These are phyloP conservation scores for Athrips mouffetella DNA, from an alignment of 2,888 invertebrate genomes.

Conservation along the genomic window DNA sequence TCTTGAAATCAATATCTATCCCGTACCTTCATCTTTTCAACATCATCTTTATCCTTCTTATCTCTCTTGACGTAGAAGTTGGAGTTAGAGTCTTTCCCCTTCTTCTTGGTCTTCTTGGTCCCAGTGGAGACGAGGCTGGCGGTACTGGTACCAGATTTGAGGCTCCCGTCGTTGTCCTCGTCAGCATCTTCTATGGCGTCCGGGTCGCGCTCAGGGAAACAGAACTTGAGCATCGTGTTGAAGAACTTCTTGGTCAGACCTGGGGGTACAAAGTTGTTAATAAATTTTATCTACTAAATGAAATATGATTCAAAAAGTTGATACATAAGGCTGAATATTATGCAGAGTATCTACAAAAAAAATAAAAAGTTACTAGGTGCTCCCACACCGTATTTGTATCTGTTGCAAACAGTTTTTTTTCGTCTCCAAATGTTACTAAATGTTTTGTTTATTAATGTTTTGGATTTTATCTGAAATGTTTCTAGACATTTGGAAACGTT, in stretches of 20 bases:
- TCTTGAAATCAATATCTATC: neutral
- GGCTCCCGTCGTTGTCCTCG: conserved; percentile 75
- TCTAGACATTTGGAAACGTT: too few species aligned
- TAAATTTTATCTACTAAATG: too few species aligned
- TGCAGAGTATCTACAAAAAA: too few species aligned
- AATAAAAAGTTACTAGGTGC: too few species aligned
- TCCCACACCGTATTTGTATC: too few species aligned
- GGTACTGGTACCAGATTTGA: conserved; percentile 47
- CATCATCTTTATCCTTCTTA: conserved; percentile 91
- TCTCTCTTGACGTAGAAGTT: conserved; percentile 94
- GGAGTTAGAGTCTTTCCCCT: conserved; percentile 86
- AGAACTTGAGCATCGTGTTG: conserved; percentile 97
- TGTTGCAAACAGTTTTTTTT: too few species aligned
- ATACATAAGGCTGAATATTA: too few species aligned
- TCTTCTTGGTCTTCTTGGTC: conserved; percentile 73
- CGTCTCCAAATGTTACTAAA: too few species aligned
- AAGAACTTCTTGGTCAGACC: conserved; percentile 97
- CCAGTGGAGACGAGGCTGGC: conserved; percentile 65
- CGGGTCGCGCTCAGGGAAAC: conserved; percentile 95
- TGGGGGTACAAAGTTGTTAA: conserved; percentile 34
- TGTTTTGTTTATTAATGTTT: too few species aligned
- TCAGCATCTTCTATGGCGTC: conserved; percentile 87
- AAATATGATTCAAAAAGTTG: too few species aligned
- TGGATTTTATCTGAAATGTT: too few species aligned
- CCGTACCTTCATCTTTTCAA: conserved; percentile 95